Base-by-base conservation (phyloP, 2,888 invertebrate species). In the Julus scandinavius region DNA sequence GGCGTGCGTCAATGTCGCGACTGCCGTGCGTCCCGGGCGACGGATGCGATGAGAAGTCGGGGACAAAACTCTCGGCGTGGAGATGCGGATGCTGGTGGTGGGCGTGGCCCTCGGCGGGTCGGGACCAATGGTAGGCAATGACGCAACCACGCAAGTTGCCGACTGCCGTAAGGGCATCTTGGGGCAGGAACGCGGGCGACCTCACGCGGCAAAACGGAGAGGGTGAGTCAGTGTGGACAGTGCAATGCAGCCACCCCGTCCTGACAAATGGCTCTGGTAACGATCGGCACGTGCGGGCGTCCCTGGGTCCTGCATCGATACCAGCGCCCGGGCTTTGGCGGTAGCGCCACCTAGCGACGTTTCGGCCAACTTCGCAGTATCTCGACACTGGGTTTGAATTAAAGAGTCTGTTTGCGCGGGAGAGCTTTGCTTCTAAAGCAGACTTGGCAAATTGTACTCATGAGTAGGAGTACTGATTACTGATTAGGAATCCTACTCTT, bases 51-150 rank as follows among this genome's bases (percentile, higher is more conserved):
- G 72, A 29, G 20, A 72, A 72, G 72, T 72, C 72, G 29, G 20
- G 45, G 72, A 72, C 72, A 72, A 29, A 72, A 72, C 72, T 72
- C 20, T 72, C 72, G 72, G 72, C 29, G 29, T 20, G 29, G 29
- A 72, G 72, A 72, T 72, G 72, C 72, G 72, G 72, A 72, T 72
- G 72, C 72, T 72, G 72, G 72, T 11, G 72, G 72, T 72, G 72
- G 72, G 72, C 72, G 72, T 72, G 72, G 72, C 72, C 72, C 29
- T 7, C 72, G 72, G 29, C 72, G 72, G 7, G 29, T 72, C 20
- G 72, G 20, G 72, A 11, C 72, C 72, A 72, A 72, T 72, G 72
- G 72, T 20, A 72, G 72, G 72, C 72, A 29, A 20, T 20, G 63
- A 11, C 72, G 72, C 11, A 72, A 6, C 20, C n/a, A 1, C 72